Evolutionary conservation across 1,140 invertebrate genomes (phyloP).

Genomic region (Drosophila chauvacae): DNA sequence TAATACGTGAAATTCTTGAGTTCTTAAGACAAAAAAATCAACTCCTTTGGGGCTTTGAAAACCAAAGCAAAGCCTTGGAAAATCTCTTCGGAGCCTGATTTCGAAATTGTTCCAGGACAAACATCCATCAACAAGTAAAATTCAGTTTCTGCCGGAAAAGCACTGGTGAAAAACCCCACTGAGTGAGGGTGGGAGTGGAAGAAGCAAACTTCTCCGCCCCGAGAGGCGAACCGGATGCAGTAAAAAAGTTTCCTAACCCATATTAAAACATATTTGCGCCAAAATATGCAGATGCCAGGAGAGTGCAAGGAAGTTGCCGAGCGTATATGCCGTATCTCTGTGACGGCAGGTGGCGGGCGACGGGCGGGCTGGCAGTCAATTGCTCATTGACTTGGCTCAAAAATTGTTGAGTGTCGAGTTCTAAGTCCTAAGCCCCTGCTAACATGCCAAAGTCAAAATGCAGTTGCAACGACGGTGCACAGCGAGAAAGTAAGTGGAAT

Average conservation of each 20-base stretch:
- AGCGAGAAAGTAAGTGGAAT: not conserved
- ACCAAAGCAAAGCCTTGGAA: conserved; percentile 11
- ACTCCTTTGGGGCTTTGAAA: not conserved
- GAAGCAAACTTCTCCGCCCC: conserved; percentile 30
- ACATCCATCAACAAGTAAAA: conserved; percentile 52
- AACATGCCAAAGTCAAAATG: conserved; percentile 59
- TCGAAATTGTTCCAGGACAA: conserved; percentile 14
- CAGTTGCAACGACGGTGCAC: conserved; percentile 3
- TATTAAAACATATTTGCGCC: conserved; percentile 63
- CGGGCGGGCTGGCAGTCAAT: conserved; percentile 60
- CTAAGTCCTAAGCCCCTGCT: conserved; percentile 57
- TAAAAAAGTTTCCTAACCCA: conserved; percentile 55
- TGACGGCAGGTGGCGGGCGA: not conserved
- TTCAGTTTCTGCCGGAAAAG: conserved; percentile 50
- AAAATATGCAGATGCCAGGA: conserved; percentile 58
- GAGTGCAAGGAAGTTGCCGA: conserved; percentile 36
- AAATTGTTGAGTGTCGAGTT: conserved; percentile 36
- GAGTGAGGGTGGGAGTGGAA: not conserved
- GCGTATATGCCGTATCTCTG: conserved; percentile 9
- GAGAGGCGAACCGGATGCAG: conserved; percentile 23
- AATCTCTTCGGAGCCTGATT: conserved; percentile 15
- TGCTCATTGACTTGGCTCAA: conserved; percentile 77
- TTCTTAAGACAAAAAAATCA: not conserved
- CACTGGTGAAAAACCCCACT: conserved; percentile 33
- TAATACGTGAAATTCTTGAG: too few species aligned